Base-by-base conservation (phyloP, 2,888 invertebrate species). In the Andrena praecox region DNA sequence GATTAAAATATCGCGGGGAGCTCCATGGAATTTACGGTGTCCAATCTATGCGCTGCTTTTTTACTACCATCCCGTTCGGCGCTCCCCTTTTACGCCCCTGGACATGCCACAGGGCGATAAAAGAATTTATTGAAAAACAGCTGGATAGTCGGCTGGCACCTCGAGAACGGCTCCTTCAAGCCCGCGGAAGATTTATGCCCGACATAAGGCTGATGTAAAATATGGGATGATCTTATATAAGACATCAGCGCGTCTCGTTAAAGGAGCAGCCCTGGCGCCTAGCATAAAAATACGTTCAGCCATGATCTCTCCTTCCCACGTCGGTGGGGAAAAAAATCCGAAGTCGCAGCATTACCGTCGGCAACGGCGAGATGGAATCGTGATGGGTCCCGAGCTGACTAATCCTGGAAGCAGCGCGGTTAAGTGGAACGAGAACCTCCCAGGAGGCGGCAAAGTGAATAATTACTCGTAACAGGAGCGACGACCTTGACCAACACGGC, bases 381-480 rank as follows among this genome's bases (percentile, higher is more conserved):
- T 54, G 12, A 63, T 77, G 67, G 60, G 74, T 48, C 68, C 12
- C 31, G 6, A 12, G 12, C 27, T 20, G 35, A 31, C 16, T 16
- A 24, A 29, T 35, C 48, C 69, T 48, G 59, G 29, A 24, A 42
- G 67, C 33, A 29, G 31, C n/a, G 7, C n/a, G 48, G 69, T 63
- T 64, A 69, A 77, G 77, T 63, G 63, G 73, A 27, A 62, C 73
- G 27, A 16, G 52, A 27, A 60, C 70, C 60, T 72, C 69, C 73
- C 78, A 8, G 27, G 10, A 33, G 73, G 35, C 3, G 59, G 35
- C 50, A 42, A 69, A 70, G 50, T 79, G 80, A 81, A 81, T 79
- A 81, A 81, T 79, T 73, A 76, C 35, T 27, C 31, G 64, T 31
- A 27, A 29, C 59, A 52, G 59, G 56, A 50, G 35, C 54, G 54